Base-by-base conservation (phyloP, 1,140 invertebrate species). In the Agrypnia vestita region DNA sequence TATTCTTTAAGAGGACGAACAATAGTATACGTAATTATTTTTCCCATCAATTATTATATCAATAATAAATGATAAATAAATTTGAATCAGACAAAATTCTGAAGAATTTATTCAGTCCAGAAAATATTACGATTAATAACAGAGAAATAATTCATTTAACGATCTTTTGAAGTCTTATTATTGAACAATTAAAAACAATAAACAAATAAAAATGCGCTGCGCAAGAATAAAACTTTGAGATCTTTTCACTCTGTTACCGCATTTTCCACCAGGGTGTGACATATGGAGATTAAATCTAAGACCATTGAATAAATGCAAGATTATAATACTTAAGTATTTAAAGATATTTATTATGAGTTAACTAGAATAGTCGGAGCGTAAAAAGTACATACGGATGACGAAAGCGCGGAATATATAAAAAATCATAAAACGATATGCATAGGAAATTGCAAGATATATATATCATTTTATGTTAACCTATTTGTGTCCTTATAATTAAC, bases 221-320 rank as follows among this genome's bases (percentile, higher is more conserved):
- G 7, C n/a, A 62, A 62, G 59, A 62, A 17, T 8, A 35, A 17
- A 17, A 56, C 7, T 35, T 71, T 71, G 67, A 71, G 67, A 71
- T 71, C 67, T 49, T 71, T 71, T 49, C 62, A 71, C 11, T 51
- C 46, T 21, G 17, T 49, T 21, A 51, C n/a, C n/a, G 44, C 15
- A 13, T 15, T 49, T 71, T 4, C 44, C 15, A 49, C 11, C n/a
- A 46, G n/a, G 7, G 49, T 13, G 35, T 35, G 35, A n/a, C 19
- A 10, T 74, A 35, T 56, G 43, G 51, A 72, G 69, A 35, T 56
- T 59, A 71, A 11, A 21, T 25, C 67, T 71, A 71, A 51, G 67
- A 51, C 17, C 62, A 44, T 67, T 47, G 75, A 77, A 35, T 77
- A 77, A 77, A 77, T 77, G 75, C 75, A 77, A 51, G 67, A 19